Evolutionary conservation across 2,888 invertebrate genomes (phyloP), one percentile per base, ranked within the genome.

Genomic region (Pseudeuparius sepicola): DNA sequence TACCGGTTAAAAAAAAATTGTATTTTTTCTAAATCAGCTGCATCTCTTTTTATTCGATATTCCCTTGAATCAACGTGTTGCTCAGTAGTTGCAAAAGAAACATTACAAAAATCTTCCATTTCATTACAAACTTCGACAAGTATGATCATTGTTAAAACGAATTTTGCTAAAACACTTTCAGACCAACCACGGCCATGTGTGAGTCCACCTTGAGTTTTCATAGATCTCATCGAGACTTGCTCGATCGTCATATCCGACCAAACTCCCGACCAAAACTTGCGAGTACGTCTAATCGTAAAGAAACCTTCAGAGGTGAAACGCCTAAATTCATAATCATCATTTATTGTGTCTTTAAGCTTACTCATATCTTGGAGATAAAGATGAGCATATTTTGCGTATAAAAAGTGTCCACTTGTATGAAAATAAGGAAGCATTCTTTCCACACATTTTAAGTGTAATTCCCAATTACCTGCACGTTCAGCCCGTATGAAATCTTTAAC

Each of bases 21-120:
- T 31, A 52, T 33, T 46, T 39, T 52, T 36, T 44, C 36, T 34
- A 49, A 42, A 46, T 54, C 50, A 37, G 39, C 43, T 37, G 46
- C 47, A 46, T 56, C 53, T 48, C 52, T 47, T 34, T 39, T 42
- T 36, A 55, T 51, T 36, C 53, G 42, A 34, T 44, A 51, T 43
- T 46, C 43, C 30, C 48, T 42, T n/a, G 13, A 43, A 44, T 54
- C 54, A 28, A 55, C 40, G 34, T 55, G 56, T 46, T 55, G 54
- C 34, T 54, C 52, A 29, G 46, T 43, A 11, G 49, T 48, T 39
- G 41, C 38, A 43, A 39, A 44, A 14, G 39, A 41, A 25, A 42
- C 32, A 36, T 46, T 36, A 40, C 44, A 48, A 43, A 52, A 49
- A 31, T 44, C 24, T 44, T 50, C 50, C 31, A 51, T 40, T n/a